Percentiles rank a stretch among this genome's conserved stretches.
Conservation (phyloP, 2,888 invertebrate species). For the Ophion ventricosus region DNA sequence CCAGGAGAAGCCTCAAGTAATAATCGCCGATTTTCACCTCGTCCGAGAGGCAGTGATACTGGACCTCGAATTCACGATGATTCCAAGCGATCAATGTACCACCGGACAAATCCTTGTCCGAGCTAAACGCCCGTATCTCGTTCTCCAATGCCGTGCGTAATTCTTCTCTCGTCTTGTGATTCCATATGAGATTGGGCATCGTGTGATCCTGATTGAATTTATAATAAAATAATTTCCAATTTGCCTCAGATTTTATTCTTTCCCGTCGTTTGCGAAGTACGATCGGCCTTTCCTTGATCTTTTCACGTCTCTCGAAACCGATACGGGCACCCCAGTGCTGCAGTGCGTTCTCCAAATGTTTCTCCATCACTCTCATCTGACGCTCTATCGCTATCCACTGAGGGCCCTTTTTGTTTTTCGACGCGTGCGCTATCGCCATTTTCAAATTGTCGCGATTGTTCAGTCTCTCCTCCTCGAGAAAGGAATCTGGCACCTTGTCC, state of each 20-base stretch:
- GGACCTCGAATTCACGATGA: conserved; percentile 97
- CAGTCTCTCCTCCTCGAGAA: conserved; percentile 88
- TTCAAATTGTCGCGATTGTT: conserved; percentile 97
- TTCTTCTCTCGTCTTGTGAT: conserved; percentile 98
- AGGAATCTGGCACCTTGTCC: conserved; percentile 91
- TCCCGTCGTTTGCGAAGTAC: conserved; percentile 95
- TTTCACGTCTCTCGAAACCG: conserved; percentile 86
- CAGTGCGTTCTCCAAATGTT: conserved; percentile 90
- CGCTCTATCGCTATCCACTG: conserved; percentile 90
- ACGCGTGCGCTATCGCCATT: conserved; percentile 93
- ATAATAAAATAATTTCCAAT: conserved; percentile 97
- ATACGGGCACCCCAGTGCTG: conserved; percentile 90
- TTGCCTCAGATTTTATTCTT: conserved; percentile 92
- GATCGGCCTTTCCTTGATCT: conserved; percentile 92
- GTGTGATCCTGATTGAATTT: conserved; percentile 97
- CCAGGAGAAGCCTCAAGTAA: conserved; percentile 96
- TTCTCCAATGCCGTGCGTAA: conserved; percentile 95
- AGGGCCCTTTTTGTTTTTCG: conserved; percentile 87
- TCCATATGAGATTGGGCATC: conserved; percentile 99
- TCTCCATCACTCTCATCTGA: conserved; percentile 91
- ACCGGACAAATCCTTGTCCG: conserved; percentile 95
- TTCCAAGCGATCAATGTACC: conserved; percentile 96
- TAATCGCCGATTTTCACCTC: conserved; percentile 99
- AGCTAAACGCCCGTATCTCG: conserved; percentile 94
- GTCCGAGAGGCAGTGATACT: conserved; percentile 96